Evolutionary conservation across 2,888 invertebrate species (phyloP).

Genomic region (Pasiphila rectangulata): DNA sequence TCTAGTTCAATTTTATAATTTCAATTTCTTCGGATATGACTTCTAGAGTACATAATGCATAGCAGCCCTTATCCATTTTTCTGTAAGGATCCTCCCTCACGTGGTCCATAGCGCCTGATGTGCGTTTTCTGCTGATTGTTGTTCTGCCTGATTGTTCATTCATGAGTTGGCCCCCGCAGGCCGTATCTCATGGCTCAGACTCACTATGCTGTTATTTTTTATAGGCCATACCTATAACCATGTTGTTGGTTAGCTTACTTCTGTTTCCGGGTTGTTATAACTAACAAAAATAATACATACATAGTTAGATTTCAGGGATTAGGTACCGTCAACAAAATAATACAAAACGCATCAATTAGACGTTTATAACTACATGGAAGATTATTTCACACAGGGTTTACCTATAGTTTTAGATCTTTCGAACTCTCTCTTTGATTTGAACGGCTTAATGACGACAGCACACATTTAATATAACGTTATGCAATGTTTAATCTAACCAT

Average conservation of each 20-base stretch:
- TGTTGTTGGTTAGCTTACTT: conserved; percentile 38
- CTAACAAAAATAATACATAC: conserved; percentile 65
- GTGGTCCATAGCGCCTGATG: conserved; percentile 9
- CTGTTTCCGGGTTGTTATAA: conserved; percentile 48
- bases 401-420: too few species aligned
- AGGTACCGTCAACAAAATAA: conserved; percentile 43
- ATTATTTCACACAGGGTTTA: too few species aligned
- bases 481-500: too few species aligned
- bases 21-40: too few species aligned
- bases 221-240: conserved; percentile 56
- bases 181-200: conserved; percentile 12
- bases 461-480: too few species aligned
- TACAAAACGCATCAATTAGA: neutral
- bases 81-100: conserved; percentile 2
- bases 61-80: too few species aligned
- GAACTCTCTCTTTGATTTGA: too few species aligned
- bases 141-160: too few species aligned
- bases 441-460: too few species aligned
- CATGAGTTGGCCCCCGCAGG: conserved; percentile 5
- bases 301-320: conserved; percentile 52
- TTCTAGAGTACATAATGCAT: too few species aligned
- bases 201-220: conserved; percentile 51
- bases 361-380: neutral
- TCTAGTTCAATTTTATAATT: too few species aligned
- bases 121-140: too few species aligned